phyloP scores from a whole-genome alignment of 1,140 invertebrate species.

The Drosophila rhopaloa region DNA sequence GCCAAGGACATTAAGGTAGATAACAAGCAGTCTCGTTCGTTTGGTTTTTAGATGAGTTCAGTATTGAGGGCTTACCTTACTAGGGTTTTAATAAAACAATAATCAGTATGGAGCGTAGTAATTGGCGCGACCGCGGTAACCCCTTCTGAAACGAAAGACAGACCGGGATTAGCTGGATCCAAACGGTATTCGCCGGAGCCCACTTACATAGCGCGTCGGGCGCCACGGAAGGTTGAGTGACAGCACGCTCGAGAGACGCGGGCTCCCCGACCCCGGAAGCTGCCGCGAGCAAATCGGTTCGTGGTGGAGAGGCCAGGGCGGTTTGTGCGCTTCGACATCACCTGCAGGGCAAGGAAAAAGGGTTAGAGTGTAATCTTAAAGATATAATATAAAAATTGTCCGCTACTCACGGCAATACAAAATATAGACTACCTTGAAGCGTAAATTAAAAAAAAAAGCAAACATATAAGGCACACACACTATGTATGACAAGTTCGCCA shows the following conservation, averaged over 20 bases:
- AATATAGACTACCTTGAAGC: no score
- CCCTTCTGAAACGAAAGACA: slow-evolving; percentile 83
- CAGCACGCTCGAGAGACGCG: slow-evolving; percentile 86
- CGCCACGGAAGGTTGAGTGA: slow-evolving; percentile 85
- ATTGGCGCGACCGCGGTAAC: slow-evolving; percentile 83
- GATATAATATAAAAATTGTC: no score
- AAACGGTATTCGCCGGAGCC: neutral
- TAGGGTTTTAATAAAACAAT: slow-evolving; percentile 75
- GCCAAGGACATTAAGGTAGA: neutral
- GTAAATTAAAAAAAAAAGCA: no score
- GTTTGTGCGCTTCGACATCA: slow-evolving; percentile 98
- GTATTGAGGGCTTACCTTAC: slow-evolving; percentile 76
- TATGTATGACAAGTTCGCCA: no score
- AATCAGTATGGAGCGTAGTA: slow-evolving; percentile 84
- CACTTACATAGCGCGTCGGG: slow-evolving; percentile 83
- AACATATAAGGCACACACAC: no score
- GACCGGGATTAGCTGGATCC: slow-evolving; percentile 64
- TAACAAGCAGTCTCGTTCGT: slow-evolving; percentile 24
- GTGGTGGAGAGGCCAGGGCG: slow-evolving; percentile 97
- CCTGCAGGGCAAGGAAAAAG: slow-evolving; percentile 86
- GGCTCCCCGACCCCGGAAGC: slow-evolving; percentile 88
- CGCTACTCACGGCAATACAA: no score
- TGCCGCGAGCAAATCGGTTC: slow-evolving; percentile 93
- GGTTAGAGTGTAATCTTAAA: neutral
- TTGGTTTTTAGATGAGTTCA: slow-evolving; percentile 4